Evolutionary conservation across 2,113 vertebrate genomes (phyloP), one percentile per base, ranked within the genome.

Genomic region (Scalopus aquaticus): DNA sequence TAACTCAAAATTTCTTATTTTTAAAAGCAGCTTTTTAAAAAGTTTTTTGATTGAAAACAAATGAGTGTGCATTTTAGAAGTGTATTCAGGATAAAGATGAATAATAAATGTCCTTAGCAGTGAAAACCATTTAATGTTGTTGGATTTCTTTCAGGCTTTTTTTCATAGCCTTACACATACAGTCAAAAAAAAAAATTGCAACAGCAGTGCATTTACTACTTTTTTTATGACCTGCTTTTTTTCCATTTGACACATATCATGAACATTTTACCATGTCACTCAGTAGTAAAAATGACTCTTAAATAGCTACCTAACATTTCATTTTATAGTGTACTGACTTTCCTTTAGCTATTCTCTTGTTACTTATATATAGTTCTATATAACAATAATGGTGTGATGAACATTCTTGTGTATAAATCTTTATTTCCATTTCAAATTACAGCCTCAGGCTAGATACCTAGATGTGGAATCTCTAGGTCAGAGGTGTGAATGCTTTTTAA

Each of bases 21-120:
- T 91, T 88, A 82, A 79, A 81, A 70, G 24, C 2, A 79, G 30
- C n/a, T 16, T 49, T n/a, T 82, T 54, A 74, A 22, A 88, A 91
- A 20, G 78, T 94, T 91, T 60, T 91, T 54, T 91, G 3, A 92
- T n/a, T 62, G 44, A 67, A 72, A 94, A 46, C 17, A 94, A 92
- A 93, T 73, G 22, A 89, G 49, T 77, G 3, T 39, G 77, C 17
- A 64, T 51, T 87, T 83, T 91, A 70, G 67, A 83, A 87, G 24
- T 96, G 10, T 91, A 11, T 86, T 77, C 93, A 35, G 30, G 54
- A 46, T 76, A 69, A 85, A 62, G 17, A 65, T 87, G 51, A 74
- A 30, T 80, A 95, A 60, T 49, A 89, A 46, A 26, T 56, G n/a
- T 51, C 5, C 49, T 24, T 49, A 28, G 42, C 28, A 88, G 26